These are phyloP conservation scores for Drosophila oshimai DNA, from an alignment of 1,140 invertebrate genomes.

Conservation along the genomic window DNA sequence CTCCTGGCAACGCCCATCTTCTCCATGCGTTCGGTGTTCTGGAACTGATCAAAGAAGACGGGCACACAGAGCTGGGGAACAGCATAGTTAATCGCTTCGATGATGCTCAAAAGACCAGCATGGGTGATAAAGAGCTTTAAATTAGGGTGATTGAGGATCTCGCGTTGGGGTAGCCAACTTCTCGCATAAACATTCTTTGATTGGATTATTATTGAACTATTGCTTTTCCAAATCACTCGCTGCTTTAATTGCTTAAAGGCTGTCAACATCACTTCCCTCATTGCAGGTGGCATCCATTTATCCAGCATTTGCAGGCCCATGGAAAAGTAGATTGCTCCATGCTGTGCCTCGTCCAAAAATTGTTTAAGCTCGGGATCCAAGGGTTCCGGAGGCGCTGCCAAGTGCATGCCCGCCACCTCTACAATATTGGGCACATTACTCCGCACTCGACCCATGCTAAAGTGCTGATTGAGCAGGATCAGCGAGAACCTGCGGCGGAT, in stretches of 20 bases:
- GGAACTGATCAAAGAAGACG: conserved; percentile 53
- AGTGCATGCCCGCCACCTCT: conserved; percentile 85
- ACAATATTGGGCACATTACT: conserved; percentile 73
- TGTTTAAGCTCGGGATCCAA: conserved; percentile 75
- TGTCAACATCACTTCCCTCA: conserved; percentile 46
- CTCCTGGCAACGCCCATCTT: conserved; percentile 84
- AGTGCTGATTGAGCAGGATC: conserved; percentile 72
- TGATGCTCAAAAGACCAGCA: conserved; percentile 83
- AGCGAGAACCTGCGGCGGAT: conserved; percentile 54
- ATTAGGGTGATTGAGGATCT: conserved; percentile 82
- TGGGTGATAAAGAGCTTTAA: conserved; percentile 85
- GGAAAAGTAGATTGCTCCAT: conserved; percentile 85
- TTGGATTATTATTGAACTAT: conserved; percentile 63
- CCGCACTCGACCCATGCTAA: conserved; percentile 58
- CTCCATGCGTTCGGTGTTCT: conserved; percentile 47
- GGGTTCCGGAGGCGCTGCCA: conserved; percentile 67
- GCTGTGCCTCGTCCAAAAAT: conserved; percentile 84
- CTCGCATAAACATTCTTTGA: conserved; percentile 86
- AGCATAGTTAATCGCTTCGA: conserved; percentile 82
- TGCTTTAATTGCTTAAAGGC: conserved; percentile 57
- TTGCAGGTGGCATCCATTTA: conserved; percentile 83
- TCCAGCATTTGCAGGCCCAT: conserved; percentile 85
- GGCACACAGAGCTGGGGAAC: conserved; percentile 52
- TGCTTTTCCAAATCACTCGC: conserved; percentile 84
- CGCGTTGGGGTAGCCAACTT: conserved; percentile 83